A percentile compares a stretch with the other conserved stretches of the same genome.
Conservation (phyloP, 2,888 invertebrate genomes). For the Eristalinus aeneus region DNA sequence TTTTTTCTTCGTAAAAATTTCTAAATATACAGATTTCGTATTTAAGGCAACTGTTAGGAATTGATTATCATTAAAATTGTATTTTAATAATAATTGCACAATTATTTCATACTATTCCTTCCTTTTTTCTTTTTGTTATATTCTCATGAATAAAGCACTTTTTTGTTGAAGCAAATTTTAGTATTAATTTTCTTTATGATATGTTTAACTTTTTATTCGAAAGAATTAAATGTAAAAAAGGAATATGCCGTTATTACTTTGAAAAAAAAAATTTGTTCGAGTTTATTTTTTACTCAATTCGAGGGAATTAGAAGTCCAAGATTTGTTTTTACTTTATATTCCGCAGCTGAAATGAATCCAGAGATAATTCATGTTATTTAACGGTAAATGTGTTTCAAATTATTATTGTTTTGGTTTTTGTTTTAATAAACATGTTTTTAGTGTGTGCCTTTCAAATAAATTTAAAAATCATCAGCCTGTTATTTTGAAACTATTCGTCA, state of each 20-base stretch:
- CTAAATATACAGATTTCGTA: conserved; percentile 5
- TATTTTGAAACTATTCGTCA: too few species aligned
- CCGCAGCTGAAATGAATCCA: conserved; percentile 60
- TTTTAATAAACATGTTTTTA: background rate
- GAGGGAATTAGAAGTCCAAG: conserved; percentile 24
- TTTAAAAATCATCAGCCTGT: too few species aligned
- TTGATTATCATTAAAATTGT: conserved; percentile 44
- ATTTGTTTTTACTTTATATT: conserved; percentile 12
- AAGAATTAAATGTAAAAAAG: background rate
- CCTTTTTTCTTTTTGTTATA: conserved; percentile 17
- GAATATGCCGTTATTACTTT: conserved; percentile 2
- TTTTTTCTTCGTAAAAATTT: conserved; percentile 6
- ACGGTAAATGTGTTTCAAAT: background rate
- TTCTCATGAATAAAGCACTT: conserved; percentile 56
- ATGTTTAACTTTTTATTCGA: conserved; percentile 57
- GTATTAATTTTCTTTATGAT: conserved; percentile 43
- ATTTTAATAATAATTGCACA: conserved; percentile 49
- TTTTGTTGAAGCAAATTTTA: conserved; percentile 63
- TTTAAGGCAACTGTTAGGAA: conserved; percentile 42
- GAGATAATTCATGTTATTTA: conserved; percentile 19
- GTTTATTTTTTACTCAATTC: conserved; percentile 25
- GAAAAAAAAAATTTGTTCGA: conserved; percentile 15
- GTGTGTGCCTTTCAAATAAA: conserved; percentile 19
- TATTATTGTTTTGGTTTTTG: background rate
- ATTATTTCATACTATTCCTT: conserved; percentile 6